Percentiles rank a stretch among this genome's conserved stretches.
These are phyloP conservation scores for Torymus auratus DNA, from an alignment of 2,888 invertebrate genomes.

Conservation along the genomic window DNA sequence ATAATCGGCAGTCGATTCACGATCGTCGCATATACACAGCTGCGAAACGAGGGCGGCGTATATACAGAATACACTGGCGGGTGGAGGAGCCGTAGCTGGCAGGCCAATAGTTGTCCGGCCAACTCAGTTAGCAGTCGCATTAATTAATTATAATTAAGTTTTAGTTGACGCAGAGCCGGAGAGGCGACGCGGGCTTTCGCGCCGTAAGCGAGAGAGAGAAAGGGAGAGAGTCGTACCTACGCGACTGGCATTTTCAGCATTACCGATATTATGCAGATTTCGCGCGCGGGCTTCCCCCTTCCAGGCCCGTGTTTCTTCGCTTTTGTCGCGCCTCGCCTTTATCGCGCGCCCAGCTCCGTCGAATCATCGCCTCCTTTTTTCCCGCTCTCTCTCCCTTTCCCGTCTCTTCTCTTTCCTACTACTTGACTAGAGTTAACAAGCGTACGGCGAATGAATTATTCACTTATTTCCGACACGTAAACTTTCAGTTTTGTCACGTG, in stretches of 20 bases:
- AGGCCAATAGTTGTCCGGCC: constrained; percentile 73
- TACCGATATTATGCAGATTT: constrained; percentile 76
- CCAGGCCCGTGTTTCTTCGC: constrained; percentile 37
- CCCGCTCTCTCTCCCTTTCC: constrained; percentile 62
- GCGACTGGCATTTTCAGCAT: constrained; percentile 75
- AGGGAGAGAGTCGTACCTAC: constrained; percentile 62
- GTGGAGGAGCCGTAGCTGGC: constrained; percentile 48
- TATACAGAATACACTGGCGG: not conserved
- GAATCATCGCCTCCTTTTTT: constrained; percentile 42
- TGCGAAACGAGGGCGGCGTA: constrained; percentile 12
- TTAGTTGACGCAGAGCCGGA: constrained; percentile 82
- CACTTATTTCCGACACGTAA: constrained; percentile 75
- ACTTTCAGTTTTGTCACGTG: constrained; percentile 62
- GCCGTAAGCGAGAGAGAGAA: constrained; percentile 74
- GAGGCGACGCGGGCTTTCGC: constrained; percentile 71
- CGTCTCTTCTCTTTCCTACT: constrained; percentile 62
- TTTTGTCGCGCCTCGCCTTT: constrained; percentile 59
- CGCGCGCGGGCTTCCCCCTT: constrained; percentile 38
- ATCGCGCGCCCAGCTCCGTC: constrained; percentile 65
- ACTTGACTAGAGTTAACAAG: constrained; percentile 68
- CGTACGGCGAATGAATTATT: constrained; percentile 73
- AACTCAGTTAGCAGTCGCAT: constrained; percentile 81
- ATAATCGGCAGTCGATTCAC: constrained; percentile 47
- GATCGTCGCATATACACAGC: constrained; percentile 30
- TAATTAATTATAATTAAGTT: constrained; percentile 92